Base-by-base conservation (phyloP, 2,113 vertebrate species). In the Tretioscincus oriximinensis region DNA sequence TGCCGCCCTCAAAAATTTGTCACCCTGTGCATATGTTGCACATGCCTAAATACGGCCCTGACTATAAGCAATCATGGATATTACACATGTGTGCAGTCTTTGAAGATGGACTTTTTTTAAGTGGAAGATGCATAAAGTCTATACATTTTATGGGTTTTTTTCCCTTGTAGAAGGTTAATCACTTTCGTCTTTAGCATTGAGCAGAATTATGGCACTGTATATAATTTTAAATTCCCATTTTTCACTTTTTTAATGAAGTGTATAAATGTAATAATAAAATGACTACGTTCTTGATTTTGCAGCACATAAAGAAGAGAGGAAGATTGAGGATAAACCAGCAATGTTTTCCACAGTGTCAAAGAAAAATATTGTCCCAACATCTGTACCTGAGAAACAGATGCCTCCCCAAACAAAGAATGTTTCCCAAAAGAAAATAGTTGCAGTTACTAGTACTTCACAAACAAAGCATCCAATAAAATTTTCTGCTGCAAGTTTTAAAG, bases 221-320 rank as follows among this genome's bases (percentile, higher is more conserved):
- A 26, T 54, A 80, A n/a, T 91, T 58, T 51, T 51, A 51, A 51
- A 51, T 51, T 51, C 51, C 51, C 51, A 51, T 51, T 51, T 51
- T 51, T 51, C 35, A 41, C 35, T 41, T 41, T 41, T 41, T 41
- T 41, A 41, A 41, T 41, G 35, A 41, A 41, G 35, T 41, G 35
- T 41, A 41, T 41, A 51, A 51, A 51, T 14, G 9, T 58, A 18
- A 58, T 18, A 18, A 58, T 18, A 58, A 58, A 18, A 18, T 58
- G 5, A 58, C 14, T 58, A 18, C 18, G 18, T 18, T 18, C 14
- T 58, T 58, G 54, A 58, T 58, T 90, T 84, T 76, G 82, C 75
- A 96, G 94, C 94, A 41, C 65, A 86, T 35, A 95, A 95, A 76
- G 94, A 94, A 9, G 94, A 96, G 47, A 92, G 87, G 9, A 93